Base-by-base conservation (phyloP, 2,113 vertebrate genomes). In the Petrocephalus microphthalmus region DNA sequence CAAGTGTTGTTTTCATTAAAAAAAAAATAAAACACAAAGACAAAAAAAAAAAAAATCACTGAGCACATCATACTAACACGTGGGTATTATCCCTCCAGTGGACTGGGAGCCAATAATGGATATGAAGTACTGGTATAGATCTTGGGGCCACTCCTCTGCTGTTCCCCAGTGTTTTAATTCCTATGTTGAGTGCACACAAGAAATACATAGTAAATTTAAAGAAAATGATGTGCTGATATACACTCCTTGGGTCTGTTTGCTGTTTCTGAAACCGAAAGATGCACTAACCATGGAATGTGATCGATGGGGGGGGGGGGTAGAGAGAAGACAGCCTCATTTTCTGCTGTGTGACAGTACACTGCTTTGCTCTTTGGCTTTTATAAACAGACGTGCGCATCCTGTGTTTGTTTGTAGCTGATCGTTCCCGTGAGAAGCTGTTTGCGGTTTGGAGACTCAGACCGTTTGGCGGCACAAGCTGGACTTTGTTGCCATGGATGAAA, bases 401-500 rank as follows among this genome's bases (percentile, higher is more conserved):
- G 96, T 98, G 97, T 97, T 96, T 97, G 97, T 98, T 98, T 99
- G 97, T 99, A 97, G 97, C 97, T 96, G 94, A 95, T 97, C 96
- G 97, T 97, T 98, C 96, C 97, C 96, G 96, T 93, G 94, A 94
- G 95, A 96, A 97, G 97, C 97, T 98, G 97, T 99, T 98, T 96
- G 94, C 96, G 96, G 97, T 97, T 97, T 97, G 95, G 95, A 92
- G 88, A 90, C 93, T 95, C 93, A 96, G 96, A 97, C 97, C 96
- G 96, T 96, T 97, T 98, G 97, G 98, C 97, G 96, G 97, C 98
- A 99, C 96, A 98, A 99, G 98, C 98, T 99, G 98, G 98, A 98
- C 98, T 99, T 99, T 99, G 98, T 99, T 98, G 98, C 98, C 97
- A 97, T 97, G 95, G 95, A 96, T 96, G 96, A 97, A 96, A 97